phyloP scores from a whole-genome alignment of 2,113 vertebrate species.

The Puntigrus tetrazona region DNA sequence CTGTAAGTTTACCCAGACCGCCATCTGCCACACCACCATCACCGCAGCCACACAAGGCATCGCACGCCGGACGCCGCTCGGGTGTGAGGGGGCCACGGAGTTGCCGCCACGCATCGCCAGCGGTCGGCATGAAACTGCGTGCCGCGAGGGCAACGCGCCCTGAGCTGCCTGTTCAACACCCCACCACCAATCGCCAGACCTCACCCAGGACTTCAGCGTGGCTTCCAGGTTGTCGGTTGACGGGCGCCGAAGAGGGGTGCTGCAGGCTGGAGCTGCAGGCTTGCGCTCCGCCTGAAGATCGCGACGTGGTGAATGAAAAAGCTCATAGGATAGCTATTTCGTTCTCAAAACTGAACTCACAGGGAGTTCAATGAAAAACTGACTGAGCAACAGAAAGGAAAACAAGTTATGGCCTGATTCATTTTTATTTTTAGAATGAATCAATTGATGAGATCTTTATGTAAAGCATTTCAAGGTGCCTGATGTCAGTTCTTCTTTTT shows the following conservation, averaged over 20 bases:
- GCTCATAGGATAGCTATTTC: too few relatives aligned
- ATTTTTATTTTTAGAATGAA: slow-evolving; percentile 78
- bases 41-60: slow-evolving; percentile 79
- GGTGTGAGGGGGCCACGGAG: slow-evolving; percentile 80
- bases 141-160: slow-evolving; percentile 80
- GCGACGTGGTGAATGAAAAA: slow-evolving; percentile 30
- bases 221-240: slow-evolving; percentile 97
- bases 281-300: slow-evolving; percentile 81
- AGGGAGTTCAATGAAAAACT: slow-evolving; percentile 60
- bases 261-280: slow-evolving; percentile 96
- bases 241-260: slow-evolving; percentile 93
- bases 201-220: slow-evolving; percentile 98
- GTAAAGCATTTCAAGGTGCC: slow-evolving; percentile 74
- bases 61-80: slow-evolving; percentile 78
- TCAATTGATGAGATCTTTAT: slow-evolving; percentile 70
- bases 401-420: slow-evolving; percentile 70
- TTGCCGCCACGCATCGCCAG: too few relatives aligned
- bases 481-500: slow-evolving; percentile 74
- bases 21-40: slow-evolving; percentile 98
- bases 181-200: slow-evolving; percentile 94
- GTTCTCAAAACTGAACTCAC: slow-evolving; percentile 56
- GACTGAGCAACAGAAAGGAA: slow-evolving; percentile 66
- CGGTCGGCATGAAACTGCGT: too few relatives aligned
- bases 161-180: slow-evolving; percentile 97
- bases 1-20: slow-evolving; percentile 87